These are phyloP conservation scores for Tetranychus truncatus DNA, from an alignment of 2,888 invertebrate genomes.

Conservation along the genomic window DNA sequence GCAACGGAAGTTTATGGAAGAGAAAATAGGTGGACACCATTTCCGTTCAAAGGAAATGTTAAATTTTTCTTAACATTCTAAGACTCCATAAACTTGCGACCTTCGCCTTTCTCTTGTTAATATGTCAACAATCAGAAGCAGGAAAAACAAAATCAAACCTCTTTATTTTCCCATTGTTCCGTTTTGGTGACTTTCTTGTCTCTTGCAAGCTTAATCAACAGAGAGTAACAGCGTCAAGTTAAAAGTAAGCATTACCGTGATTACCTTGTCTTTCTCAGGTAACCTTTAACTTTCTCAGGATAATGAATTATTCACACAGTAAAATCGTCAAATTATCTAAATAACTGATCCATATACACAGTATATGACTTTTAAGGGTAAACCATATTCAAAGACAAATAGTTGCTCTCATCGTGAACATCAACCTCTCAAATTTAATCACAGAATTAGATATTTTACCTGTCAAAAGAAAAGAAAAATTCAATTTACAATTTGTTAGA, in stretches of 20 bases:
- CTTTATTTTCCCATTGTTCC: neutral
- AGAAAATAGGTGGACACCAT: neutral
- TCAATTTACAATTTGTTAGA: too few relatives aligned
- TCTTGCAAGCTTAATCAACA: neutral
- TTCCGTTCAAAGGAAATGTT: neutral
- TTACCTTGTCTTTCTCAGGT: neutral
- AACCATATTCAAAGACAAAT: neutral
- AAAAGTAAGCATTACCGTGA: neutral
- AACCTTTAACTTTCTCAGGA: neutral
- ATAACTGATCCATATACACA: neutral
- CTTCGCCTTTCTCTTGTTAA: neutral
- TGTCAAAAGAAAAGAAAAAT: too few relatives aligned
- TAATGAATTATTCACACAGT: too few relatives aligned
- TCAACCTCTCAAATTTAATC: neutral
- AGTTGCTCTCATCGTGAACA: neutral
- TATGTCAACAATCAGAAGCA: neutral
- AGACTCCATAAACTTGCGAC: neutral
- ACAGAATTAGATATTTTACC: too few relatives aligned
- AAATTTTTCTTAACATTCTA: neutral
- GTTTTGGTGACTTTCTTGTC: neutral
- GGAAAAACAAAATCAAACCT: neutral
- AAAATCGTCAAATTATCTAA: neutral
- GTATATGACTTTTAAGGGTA: neutral
- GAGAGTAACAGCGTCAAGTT: neutral
- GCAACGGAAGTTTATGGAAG: neutral